A percentile compares a stretch with the other conserved stretches of the same genome.
phyloP scores from a whole-genome alignment of 2,797 vertebrate species.

The Fratercula arctica region DNA sequence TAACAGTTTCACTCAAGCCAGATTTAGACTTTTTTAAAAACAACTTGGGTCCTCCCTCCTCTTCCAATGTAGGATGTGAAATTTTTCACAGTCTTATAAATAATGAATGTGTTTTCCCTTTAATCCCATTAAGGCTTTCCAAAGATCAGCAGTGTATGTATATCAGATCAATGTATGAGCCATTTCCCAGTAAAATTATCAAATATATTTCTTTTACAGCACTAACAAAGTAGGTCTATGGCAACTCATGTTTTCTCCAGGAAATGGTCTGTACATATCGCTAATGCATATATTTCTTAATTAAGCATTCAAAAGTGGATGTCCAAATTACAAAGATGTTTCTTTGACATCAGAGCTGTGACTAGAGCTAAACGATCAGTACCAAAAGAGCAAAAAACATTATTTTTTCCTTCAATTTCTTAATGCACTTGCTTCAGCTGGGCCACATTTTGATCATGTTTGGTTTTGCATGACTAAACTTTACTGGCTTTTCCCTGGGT shows the following conservation, averaged over 20 bases:
- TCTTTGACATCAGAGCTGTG: neutral
- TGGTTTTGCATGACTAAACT: neutral
- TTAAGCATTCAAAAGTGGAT: neutral
- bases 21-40: neutral
- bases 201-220: neutral
- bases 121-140: neutral
- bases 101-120: neutral
- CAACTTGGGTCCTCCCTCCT: neutral
- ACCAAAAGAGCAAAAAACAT: neutral
- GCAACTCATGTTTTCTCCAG: neutral
- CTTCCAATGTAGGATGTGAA: neutral
- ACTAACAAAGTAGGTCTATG: neutral
- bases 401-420: neutral
- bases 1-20: neutral
- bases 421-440: neutral
- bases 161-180: neutral
- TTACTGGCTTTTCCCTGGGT: neutral
- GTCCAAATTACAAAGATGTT: neutral
- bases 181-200: neutral
- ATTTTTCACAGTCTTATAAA: neutral
- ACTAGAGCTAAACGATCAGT: neutral
- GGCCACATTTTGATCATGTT: neutral
- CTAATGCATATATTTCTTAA: neutral
- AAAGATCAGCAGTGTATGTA: neutral
- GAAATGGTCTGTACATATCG: neutral